phyloP scores from a whole-genome alignment of 2,797 vertebrate genomes.

The Bryconaethiops microstoma region DNA sequence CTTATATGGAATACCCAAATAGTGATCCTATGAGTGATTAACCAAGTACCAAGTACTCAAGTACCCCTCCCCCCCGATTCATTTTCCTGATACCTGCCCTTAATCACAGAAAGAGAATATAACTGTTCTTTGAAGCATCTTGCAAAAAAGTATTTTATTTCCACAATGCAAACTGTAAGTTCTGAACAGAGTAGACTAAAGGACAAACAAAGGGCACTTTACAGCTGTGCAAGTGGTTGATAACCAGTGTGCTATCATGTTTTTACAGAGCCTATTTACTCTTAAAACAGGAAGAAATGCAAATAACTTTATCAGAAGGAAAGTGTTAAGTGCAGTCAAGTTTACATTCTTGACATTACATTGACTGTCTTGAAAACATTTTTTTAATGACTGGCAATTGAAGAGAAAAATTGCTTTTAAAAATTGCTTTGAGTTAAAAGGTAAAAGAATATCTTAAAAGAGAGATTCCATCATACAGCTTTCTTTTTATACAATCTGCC shows the following conservation, averaged over 20 bases:
- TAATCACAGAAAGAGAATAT: no score
- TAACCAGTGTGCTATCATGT: slow-evolving; percentile 36
- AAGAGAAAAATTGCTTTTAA: not conserved
- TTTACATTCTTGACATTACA: slow-evolving; percentile 38
- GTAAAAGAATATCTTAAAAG: not conserved
- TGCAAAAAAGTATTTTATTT: not conserved
- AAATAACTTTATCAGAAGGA: slow-evolving; percentile 48
- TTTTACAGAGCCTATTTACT: slow-evolving; percentile 29
- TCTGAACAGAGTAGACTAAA: not conserved
- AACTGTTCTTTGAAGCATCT: not conserved
- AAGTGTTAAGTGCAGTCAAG: slow-evolving; percentile 37
- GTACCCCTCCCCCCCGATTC: no score
- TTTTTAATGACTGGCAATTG: not conserved
- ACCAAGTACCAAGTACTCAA: no score
- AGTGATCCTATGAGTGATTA: no score
- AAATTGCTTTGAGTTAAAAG: no score
- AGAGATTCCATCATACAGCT: not conserved
- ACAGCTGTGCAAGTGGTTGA: slow-evolving; percentile 14
- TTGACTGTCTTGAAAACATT: slow-evolving; percentile 34
- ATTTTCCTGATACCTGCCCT: no score
- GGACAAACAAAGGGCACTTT: slow-evolving; percentile 31
- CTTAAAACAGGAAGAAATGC: slow-evolving; percentile 28
- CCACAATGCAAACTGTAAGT: not conserved
- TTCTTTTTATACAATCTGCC: not conserved
- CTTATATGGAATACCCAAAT: no score